Base-by-base conservation (phyloP, 2,888 invertebrate species). In the Epinotia nisella region DNA sequence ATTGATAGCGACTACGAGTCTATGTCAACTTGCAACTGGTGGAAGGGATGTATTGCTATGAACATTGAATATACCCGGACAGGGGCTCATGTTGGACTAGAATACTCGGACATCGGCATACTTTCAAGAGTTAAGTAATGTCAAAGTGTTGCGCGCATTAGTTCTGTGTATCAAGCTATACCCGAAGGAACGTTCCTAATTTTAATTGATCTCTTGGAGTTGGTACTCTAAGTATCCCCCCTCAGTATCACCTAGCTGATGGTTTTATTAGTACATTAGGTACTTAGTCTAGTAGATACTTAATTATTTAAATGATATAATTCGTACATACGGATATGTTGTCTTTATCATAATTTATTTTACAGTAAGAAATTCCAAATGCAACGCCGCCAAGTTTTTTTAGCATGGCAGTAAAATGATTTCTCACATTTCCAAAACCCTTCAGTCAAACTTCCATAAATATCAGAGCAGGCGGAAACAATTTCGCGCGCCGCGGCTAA, bases 401-500 rank as follows among this genome's bases (percentile, higher is more conserved):
- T 9, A 53, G 1, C 19, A 53, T 21, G 29, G 53, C 41, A 24
- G 45, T 41, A 67, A 56, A 21, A 67, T 72, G 67, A 61, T 61
- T 67, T 61, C 66, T 55, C 67, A 64, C 58, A 64, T 58, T 68
- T 68, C 56, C 29, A 58, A 58, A 68, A 69, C 71, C 89, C 87
- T 88, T 90, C 89, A 89, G 82, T 90, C 89, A 89, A 87, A 84
- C 86, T 89, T 90, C 90, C 90, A 93, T 93, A 91, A 93, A 93
- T 93, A 93, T 90, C 90, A 90, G 86, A 93, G 90, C 89, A 90
- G 90, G 80, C 82, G 85, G 84, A 91, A 91, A 92, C 91, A 92
- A 91, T 92, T 92, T 91, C 89, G 89, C 85, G 82, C 78, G 82
- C 82, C 85, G 84, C 85, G 91, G 91, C 92, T 92, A 93, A 93